These are phyloP conservation scores for Agrilus planipennis DNA, from an alignment of 1,140 invertebrate species.

Conservation along the genomic window DNA sequence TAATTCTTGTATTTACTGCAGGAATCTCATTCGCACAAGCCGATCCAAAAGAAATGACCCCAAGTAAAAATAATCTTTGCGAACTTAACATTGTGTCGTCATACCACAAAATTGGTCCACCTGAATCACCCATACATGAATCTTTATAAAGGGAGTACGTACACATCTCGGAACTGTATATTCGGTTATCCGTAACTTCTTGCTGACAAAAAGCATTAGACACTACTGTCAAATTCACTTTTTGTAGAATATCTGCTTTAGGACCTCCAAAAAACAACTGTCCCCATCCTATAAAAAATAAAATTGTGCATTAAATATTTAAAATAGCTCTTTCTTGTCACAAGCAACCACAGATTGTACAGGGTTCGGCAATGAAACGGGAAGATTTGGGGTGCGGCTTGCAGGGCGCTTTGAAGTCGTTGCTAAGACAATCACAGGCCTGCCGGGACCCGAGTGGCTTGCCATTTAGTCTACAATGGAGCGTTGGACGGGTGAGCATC, in stretches of 20 bases:
- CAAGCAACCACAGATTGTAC: too few species aligned
- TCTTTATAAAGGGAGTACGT: slow-evolving; percentile 50
- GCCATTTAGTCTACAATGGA: slow-evolving; percentile 10
- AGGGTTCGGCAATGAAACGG: too few species aligned
- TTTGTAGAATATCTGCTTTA: slow-evolving; percentile 41
- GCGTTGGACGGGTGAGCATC: slow-evolving; percentile 11
- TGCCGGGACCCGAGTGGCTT: too few species aligned
- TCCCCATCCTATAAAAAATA: slow-evolving; percentile 54
- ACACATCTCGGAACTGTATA: slow-evolving; percentile 49
- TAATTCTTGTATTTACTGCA: slow-evolving; percentile 41
- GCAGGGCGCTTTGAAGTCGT: too few species aligned
- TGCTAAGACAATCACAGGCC: too few species aligned
- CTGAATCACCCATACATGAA: slow-evolving; percentile 57
- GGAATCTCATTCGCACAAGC: slow-evolving; percentile 38
- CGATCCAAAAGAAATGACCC: slow-evolving; percentile 44
- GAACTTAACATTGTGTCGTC: slow-evolving; percentile 37
- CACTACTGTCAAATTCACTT: slow-evolving; percentile 47
- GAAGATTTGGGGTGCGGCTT: too few species aligned
- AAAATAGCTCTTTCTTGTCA: too few species aligned
- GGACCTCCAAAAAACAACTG: slow-evolving; percentile 41
- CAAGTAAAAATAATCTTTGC: slow-evolving; percentile 35
- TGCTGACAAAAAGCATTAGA: slow-evolving; percentile 37
- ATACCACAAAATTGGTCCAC: slow-evolving; percentile 50
- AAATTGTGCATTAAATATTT: too few species aligned
- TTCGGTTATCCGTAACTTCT: slow-evolving; percentile 21